Base-by-base conservation (phyloP, 53 echinoderm and acorn worm genomes). In the Arbacia lixula region DNA sequence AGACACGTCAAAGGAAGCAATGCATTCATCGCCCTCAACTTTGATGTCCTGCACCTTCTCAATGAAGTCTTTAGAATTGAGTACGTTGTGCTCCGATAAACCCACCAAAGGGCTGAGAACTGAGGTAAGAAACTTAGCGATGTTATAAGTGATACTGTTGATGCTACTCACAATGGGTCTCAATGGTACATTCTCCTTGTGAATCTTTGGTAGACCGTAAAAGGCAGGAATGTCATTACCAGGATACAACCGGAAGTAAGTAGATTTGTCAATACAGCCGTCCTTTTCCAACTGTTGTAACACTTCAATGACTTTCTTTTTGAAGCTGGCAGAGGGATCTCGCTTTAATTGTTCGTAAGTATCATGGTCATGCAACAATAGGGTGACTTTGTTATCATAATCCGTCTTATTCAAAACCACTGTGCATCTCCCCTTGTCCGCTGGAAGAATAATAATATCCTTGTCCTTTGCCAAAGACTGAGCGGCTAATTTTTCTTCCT, bases 141-240 rank as follows among this genome's bases (percentile, higher is more conserved):
- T 86, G 58, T 90, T 90, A 64, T 87, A 87, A 2, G 90, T 90
- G 54, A 78, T 68, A 37, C 84, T 83, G 64, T 84, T 84, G 3
- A 73, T 64, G 57, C 75, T 85, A 40, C 62, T 74, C 38, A 85
- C 84, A 65, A 89, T 89, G 51, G 85, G 85, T 60, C 74, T 43
- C 17, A 71, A 53, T 60, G 87, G 87, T 50, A 46, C 66, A 19
- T 87, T 36, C 36, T 65, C 76, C 72, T 86, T 86, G 67, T 87
- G 88, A 29, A 88, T 88, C 19, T 72, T 66, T 16, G 67, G 67
- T 1, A 43, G 53, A 2, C 65, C 82, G 28, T 72, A 72, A 32
- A 72, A 72, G 10, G 72, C 27, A 4, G 49, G 72, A 72, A 72
- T 32, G 19, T 46, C 30, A 5, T 50, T 28, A 5, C 72, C 72